Evolutionary conservation across 2,113 vertebrate genomes (phyloP).

Genomic region (Machaerirhynchus nigripectus): DNA sequence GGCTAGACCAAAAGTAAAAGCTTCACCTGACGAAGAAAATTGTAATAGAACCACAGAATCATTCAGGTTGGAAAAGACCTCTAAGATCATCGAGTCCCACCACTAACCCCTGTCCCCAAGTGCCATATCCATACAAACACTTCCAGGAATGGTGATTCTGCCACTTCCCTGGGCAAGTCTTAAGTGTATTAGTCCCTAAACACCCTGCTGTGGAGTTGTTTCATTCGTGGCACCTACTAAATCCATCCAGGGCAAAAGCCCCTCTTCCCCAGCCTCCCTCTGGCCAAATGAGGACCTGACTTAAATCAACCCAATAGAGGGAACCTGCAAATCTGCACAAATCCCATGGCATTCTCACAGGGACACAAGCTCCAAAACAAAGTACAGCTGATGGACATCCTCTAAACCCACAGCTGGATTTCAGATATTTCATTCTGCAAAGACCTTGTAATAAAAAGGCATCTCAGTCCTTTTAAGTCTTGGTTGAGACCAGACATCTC

Average conservation of each 20-base stretch:
- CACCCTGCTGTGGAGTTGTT: background rate
- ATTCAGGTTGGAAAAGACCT: background rate
- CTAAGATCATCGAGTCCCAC: background rate
- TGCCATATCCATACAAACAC: background rate
- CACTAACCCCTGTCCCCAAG: background rate
- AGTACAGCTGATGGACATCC: background rate
- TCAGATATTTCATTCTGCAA: background rate
- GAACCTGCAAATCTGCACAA: background rate
- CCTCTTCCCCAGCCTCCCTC: background rate
- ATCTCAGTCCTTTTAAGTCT: background rate
- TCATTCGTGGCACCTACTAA: background rate
- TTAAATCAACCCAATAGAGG: background rate
- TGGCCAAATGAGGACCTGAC: background rate
- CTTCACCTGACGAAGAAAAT: background rate
- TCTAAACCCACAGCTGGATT: background rate
- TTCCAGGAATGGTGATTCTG: background rate
- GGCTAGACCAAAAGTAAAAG: background rate
- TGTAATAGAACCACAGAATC: background rate
- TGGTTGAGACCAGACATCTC: constrained; percentile 30
- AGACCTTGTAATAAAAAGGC: constrained; percentile 8
- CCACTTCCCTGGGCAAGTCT: background rate
- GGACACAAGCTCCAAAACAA: background rate
- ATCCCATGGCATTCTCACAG: background rate
- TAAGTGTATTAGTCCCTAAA: background rate
- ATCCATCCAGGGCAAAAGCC: background rate